A percentile compares a stretch with the other conserved stretches of the same genome.
phyloP scores from a whole-genome alignment of 2,888 invertebrate species.

The Mesodorylaimus sp. region DNA sequence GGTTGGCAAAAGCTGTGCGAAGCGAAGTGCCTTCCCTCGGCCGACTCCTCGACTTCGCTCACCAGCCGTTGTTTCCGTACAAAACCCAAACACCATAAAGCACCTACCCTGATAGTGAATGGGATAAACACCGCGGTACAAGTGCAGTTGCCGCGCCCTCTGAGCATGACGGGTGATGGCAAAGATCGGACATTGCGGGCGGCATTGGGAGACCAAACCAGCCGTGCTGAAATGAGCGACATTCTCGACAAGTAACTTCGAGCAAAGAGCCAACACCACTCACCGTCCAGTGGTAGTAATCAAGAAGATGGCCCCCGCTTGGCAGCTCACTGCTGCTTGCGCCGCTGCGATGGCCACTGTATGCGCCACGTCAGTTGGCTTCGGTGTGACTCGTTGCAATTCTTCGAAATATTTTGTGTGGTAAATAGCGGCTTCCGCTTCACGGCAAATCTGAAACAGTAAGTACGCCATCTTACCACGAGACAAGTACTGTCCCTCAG shows the following conservation, averaged over 20 bases:
- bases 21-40: not conserved
- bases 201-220: too few species aligned
- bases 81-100: too few species aligned
- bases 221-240: too few species aligned
- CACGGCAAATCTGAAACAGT: constrained; percentile 55
- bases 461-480: not conserved
- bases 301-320: constrained; percentile 70
- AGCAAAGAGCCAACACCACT: not conserved
- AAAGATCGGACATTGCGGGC: constrained; percentile 81
- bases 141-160: constrained; percentile 71
- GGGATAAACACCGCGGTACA: constrained; percentile 76
- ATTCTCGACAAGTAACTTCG: too few species aligned
- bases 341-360: constrained; percentile 81
- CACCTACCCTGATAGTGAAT: constrained; percentile 58
- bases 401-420: constrained; percentile 73
- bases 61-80: too few species aligned
- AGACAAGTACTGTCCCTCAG: too few species aligned
- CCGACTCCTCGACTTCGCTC: too few species aligned
- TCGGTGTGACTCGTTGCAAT: constrained; percentile 38
- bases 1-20: not conserved
- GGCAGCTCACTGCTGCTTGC: constrained; percentile 70
- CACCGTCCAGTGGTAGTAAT: constrained; percentile 50
- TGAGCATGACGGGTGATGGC: constrained; percentile 65
- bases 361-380: constrained; percentile 61
- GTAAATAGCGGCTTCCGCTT: constrained; percentile 89